A percentile compares a stretch with the other conserved stretches of the same genome.
Evolutionary conservation across 2,888 invertebrate species (phyloP).

Genomic region (Limnephilus lunatus): DNA sequence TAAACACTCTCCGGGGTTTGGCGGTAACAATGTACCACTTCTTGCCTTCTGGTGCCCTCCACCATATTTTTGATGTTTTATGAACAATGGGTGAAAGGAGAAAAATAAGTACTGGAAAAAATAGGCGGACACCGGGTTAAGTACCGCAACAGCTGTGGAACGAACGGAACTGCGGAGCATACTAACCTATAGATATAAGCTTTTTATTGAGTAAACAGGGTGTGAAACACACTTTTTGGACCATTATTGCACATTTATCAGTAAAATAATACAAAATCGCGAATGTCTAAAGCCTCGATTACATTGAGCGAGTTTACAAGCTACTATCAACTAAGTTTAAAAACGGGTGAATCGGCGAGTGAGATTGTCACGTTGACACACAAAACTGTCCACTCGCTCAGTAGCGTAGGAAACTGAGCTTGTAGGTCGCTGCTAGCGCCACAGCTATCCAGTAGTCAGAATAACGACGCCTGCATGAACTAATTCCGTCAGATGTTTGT

Average conservation of each 20-base stretch:
- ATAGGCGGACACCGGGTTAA: constrained; percentile 13
- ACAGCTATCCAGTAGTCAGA: too few relatives aligned
- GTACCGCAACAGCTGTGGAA: constrained; percentile 33
- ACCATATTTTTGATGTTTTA: constrained; percentile 43
- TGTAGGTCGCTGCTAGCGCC: too few relatives aligned
- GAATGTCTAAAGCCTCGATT: too few relatives aligned
- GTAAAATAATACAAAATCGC: background rate
- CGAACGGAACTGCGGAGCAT: constrained; percentile 6
- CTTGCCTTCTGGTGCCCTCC: constrained; percentile 24
- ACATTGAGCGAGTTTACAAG: too few relatives aligned
- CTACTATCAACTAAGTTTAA: too few relatives aligned
- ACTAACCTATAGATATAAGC: background rate
- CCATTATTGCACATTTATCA: background rate
- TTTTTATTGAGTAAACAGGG: background rate
- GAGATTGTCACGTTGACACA: too few relatives aligned
- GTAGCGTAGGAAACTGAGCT: too few relatives aligned
- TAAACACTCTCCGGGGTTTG: background rate
- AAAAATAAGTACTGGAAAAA: constrained; percentile 31
- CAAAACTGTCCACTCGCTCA: too few relatives aligned
- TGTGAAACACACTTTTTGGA: background rate
- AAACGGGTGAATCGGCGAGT: too few relatives aligned
- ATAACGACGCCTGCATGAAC: too few relatives aligned
- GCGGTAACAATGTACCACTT: background rate
- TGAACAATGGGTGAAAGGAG: constrained; percentile 40
- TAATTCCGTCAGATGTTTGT: too few relatives aligned